Base-by-base conservation (phyloP, 2,797 vertebrate genomes). In the Thalassophryne amazonica region DNA sequence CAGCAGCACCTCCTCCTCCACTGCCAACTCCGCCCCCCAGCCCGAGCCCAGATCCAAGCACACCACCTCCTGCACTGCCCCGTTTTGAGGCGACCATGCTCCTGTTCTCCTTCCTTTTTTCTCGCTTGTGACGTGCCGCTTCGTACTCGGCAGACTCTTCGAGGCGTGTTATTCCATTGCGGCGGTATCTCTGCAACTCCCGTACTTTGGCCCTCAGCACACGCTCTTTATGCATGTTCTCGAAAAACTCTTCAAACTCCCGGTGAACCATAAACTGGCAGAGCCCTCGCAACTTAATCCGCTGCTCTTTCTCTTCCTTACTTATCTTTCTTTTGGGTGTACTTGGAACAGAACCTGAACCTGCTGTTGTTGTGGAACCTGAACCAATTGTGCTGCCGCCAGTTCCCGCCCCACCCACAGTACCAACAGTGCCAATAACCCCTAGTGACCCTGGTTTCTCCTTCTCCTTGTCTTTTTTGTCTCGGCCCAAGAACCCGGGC, bases 201-300 rank as follows among this genome's bases (percentile, higher is more conserved):
- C 97, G 90, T 35, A 99, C 95, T 69, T 98, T 98, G 1, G 93
- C 92, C 10, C 97, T 87, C 9, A 99, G 89, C 57, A 91, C 30
- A 4, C 94, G 93, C 67, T 99, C 97, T 49, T 97, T 98, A 62
- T 98, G 94, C 88, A 97, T 93, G 79, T 93, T 97, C 76, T 99
- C 97, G 1, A 99, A 98, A 56, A 98, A 93, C 42, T 99, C 97
- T 18, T 99, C 97, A 1, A 96, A 92, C 73, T 99, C 96, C 24
- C 93, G 92, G 36, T 92, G 93, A 1, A 95, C 95, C 97, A 99
- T 94, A 70, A 99, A 98, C 90, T 98, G 97, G 54, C 95, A 99
- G 9, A 99, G 88, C 0, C 92, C 91, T 60, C 95, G 85, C 60
- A 99, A 76, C 53, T 94, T 88, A 10, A 91, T 75, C 57, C 96